These are phyloP conservation scores for Standfussiana lucernea DNA, from an alignment of 2,888 invertebrate species.

Conservation along the genomic window DNA sequence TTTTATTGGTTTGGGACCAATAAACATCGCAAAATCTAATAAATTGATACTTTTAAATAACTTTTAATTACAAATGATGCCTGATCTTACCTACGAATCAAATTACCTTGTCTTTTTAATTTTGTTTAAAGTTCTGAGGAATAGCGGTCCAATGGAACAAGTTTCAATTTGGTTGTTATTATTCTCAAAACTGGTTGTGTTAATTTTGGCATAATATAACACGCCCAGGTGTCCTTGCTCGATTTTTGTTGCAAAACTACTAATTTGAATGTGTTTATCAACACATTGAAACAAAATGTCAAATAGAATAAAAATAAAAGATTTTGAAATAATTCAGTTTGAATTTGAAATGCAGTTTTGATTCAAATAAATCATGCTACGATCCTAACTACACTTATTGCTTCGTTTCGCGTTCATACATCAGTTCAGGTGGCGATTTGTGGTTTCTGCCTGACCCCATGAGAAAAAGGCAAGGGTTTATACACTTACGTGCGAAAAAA, in stretches of 20 bases:
- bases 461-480: neutral
- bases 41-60: neutral
- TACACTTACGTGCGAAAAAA: too few species aligned
- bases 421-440: neutral
- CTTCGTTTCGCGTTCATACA: neutral
- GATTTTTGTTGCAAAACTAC: constrained; percentile 52
- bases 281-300: constrained; percentile 44
- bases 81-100: constrained; percentile 15
- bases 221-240: constrained; percentile 65
- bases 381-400: neutral
- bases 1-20: constrained; percentile 26
- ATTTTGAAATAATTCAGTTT: constrained; percentile 22
- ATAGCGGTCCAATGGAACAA: constrained; percentile 25
- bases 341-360: constrained; percentile 14
- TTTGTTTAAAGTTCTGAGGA: constrained; percentile 8
- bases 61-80: constrained; percentile 13
- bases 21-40: constrained; percentile 4
- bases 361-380: neutral
- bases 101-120: constrained; percentile 28
- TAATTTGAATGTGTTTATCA: constrained; percentile 44
- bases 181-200: constrained; percentile 57
- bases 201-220: constrained; percentile 52
- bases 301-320: constrained; percentile 12
- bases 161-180: constrained; percentile 25
- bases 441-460: neutral